These are phyloP conservation scores for Cryptotis parvus DNA, from an alignment of 2,113 vertebrate genomes.

Conservation along the genomic window DNA sequence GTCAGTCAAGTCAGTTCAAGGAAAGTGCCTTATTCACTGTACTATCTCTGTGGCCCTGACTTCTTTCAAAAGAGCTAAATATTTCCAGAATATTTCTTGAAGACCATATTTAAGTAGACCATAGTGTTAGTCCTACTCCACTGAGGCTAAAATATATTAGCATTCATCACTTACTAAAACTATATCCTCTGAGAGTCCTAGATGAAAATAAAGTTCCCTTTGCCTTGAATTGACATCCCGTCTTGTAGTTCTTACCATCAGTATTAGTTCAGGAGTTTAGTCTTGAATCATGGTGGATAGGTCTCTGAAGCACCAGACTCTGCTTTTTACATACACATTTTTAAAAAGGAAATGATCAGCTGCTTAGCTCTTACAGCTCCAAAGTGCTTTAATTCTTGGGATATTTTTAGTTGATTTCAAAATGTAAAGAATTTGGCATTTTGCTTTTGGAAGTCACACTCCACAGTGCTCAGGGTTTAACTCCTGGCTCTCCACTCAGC, in stretches of 20 bases:
- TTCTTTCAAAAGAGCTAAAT: too few relatives aligned
- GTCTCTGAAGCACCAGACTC: not conserved
- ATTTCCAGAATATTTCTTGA: too few relatives aligned
- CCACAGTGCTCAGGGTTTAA: too few relatives aligned
- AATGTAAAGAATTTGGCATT: too few relatives aligned
- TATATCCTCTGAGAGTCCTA: not conserved
- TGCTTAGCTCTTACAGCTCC: not conserved
- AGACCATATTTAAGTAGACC: constrained; percentile 20
- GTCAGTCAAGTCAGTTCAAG: too few relatives aligned
- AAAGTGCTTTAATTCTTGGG: constrained; percentile 7
- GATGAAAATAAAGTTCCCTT: not conserved
- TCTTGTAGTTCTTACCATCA: not conserved
- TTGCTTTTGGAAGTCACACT: too few relatives aligned
- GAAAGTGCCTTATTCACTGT: too few relatives aligned
- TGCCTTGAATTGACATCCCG: not conserved
- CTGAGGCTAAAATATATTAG: not conserved
- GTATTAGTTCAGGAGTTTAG: not conserved
- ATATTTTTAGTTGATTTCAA: not conserved
- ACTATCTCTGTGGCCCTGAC: too few relatives aligned
- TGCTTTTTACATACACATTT: not conserved
- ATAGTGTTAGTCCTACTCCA: not conserved
- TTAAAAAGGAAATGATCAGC: not conserved
- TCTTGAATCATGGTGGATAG: not conserved
- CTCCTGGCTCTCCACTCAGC: too few relatives aligned
- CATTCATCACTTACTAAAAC: constrained; percentile 14